phyloP scores from a whole-genome alignment of 1,140 invertebrate species.

The Conus betulinus region DNA sequence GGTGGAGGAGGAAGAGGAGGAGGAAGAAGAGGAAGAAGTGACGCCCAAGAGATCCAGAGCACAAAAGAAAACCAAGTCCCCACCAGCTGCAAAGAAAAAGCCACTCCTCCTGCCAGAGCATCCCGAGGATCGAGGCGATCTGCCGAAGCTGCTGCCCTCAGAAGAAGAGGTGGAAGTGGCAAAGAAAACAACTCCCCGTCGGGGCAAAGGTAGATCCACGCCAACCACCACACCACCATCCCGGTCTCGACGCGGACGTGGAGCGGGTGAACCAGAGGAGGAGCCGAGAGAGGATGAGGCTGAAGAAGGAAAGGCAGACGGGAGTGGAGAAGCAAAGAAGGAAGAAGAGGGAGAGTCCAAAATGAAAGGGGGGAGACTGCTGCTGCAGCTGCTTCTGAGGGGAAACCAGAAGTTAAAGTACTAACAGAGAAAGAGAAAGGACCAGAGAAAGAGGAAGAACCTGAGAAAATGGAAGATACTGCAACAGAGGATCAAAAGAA shows the following conservation, averaged over 20 bases:
- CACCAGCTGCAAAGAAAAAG: background rate
- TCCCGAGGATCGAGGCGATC: background rate
- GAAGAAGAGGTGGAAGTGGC: conserved; percentile 31
- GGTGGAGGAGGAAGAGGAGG: background rate
- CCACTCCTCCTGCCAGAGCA: background rate
- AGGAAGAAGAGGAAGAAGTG: conserved; percentile 22
- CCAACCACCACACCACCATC: background rate
- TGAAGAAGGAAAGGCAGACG: background rate
- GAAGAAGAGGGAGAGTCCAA: background rate
- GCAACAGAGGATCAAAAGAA: background rate
- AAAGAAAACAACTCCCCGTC: conserved; percentile 10
- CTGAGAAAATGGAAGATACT: background rate
- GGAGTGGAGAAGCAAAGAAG: background rate
- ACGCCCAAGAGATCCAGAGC: background rate
- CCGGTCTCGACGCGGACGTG: conserved; percentile 14
- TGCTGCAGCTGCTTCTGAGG: background rate
- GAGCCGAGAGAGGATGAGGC: conserved; percentile 24
- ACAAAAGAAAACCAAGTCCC: background rate
- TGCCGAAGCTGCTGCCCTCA: conserved; percentile 19
- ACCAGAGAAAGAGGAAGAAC: too few relatives aligned
- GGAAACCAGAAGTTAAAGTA: background rate
- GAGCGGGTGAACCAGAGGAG: conserved; percentile 40
- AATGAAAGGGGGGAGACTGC: background rate
- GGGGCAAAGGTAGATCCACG: background rate
- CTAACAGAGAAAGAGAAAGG: background rate